Percentiles rank a stretch among this genome's conserved stretches.
Evolutionary conservation across 2,888 invertebrate genomes (phyloP).

Genomic region (Sinodicranocentrus sp.): DNA sequence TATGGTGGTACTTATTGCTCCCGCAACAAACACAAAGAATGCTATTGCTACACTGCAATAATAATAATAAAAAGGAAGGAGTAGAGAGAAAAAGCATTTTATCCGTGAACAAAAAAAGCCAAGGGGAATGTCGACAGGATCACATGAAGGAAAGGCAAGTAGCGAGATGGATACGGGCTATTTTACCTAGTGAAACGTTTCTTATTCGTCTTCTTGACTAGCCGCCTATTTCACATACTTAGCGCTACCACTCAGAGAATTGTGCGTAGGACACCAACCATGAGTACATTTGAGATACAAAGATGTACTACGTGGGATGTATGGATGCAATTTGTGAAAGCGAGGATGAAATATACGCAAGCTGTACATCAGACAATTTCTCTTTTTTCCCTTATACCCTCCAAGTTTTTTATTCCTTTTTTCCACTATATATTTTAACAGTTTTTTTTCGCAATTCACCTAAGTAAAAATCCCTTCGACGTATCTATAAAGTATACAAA

Average conservation of each 20-base stretch:
- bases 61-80: conserved; percentile 41
- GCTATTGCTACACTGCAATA: conserved; percentile 40
- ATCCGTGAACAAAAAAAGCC: conserved; percentile 50
- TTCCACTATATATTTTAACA: conserved; percentile 7
- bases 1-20: conserved; percentile 53
- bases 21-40: conserved; percentile 39
- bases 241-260: background rate
- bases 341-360: conserved; percentile 60
- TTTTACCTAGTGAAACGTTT: conserved; percentile 51
- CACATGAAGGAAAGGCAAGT: conserved; percentile 16
- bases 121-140: conserved; percentile 50
- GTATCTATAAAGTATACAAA: too few relatives aligned
- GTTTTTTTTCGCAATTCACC: conserved; percentile 9
- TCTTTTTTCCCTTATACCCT: conserved; percentile 18
- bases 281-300: conserved; percentile 2
- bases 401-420: conserved; percentile 21
- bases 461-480: background rate
- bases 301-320: conserved; percentile 23
- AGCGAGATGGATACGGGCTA: conserved; percentile 53
- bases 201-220: conserved; percentile 2
- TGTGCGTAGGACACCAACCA: conserved; percentile 17
- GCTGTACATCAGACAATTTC: conserved; percentile 40
- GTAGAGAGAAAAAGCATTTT: conserved; percentile 31
- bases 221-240: too few relatives aligned
- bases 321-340: conserved; percentile 67